These are phyloP conservation scores for Glaucopsyche alexis DNA, from an alignment of 2,888 invertebrate genomes.

Conservation along the genomic window DNA sequence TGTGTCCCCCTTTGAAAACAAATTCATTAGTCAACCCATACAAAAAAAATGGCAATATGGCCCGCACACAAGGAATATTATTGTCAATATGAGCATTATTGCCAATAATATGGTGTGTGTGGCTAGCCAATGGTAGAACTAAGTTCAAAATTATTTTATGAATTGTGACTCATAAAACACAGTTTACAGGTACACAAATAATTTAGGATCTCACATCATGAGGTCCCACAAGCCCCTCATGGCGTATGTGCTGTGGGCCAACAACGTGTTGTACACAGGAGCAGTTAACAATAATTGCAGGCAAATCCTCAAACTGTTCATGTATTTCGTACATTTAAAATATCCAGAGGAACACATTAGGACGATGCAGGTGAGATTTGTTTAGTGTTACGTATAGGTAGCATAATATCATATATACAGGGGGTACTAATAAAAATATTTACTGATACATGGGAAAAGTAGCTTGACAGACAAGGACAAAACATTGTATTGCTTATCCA, in stretches of 20 bases:
- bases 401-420: no score
- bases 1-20: no score
- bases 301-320: conserved; percentile 63
- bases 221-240: conserved; percentile 63
- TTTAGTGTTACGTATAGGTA: conserved; percentile 15
- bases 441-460: no score
- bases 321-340: conserved; percentile 57
- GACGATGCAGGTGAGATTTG: conserved; percentile 58
- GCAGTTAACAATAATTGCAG: conserved; percentile 56
- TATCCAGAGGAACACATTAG: conserved; percentile 63
- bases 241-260: conserved; percentile 61
- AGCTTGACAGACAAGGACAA: no score
- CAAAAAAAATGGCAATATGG: no score
- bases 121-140: no score
- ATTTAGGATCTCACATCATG: conserved; percentile 57
- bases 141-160: background rate
- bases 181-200: conserved; percentile 57
- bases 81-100: no score
- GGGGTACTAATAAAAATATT: no score
- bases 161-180: background rate
- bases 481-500: no score
- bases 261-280: conserved; percentile 57
- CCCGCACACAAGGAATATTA: no score
- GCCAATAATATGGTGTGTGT: no score
- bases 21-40: no score